phyloP scores from a whole-genome alignment of 2,797 vertebrate genomes.

The Rhinoraja longicauda region DNA sequence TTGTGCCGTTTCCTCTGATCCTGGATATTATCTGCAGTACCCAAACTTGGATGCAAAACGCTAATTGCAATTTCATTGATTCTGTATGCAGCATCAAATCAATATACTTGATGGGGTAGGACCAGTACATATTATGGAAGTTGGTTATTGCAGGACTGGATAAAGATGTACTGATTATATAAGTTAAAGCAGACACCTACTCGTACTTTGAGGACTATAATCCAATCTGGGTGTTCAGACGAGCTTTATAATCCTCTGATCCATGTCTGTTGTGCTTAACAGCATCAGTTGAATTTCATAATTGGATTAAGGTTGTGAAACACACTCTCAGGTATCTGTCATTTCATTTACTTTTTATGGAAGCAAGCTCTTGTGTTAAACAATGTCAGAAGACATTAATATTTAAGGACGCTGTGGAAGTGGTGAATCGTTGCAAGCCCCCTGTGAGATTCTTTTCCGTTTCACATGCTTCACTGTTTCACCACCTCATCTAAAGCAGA shows the following conservation, averaged over 20 bases:
- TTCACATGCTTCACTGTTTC: neutral
- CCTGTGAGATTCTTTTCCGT: neutral
- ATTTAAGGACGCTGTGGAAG: neutral
- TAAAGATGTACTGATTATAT: neutral
- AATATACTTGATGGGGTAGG: neutral
- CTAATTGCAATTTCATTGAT: neutral
- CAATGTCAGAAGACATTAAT: neutral
- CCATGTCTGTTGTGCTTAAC: slow-evolving; percentile 9
- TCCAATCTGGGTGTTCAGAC: slow-evolving; percentile 27
- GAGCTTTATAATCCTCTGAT: neutral
- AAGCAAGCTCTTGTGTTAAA: neutral
- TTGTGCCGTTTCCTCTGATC: neutral
- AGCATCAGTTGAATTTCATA: slow-evolving; percentile 1
- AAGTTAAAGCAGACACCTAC: slow-evolving; percentile 26
- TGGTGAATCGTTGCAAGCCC: neutral
- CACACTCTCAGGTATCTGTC: slow-evolving; percentile 17
- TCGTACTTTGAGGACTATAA: neutral
- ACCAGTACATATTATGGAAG: neutral
- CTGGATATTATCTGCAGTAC: neutral
- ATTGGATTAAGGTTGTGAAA: slow-evolving; percentile 1
- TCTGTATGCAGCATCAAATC: neutral
- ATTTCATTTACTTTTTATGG: slow-evolving; percentile 4
- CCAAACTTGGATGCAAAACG: neutral
- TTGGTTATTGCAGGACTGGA: neutral
- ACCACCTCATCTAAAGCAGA: neutral